These are phyloP conservation scores for Caenorhabditis sinica DNA, from an alignment of 2,888 invertebrate genomes.

Conservation along the genomic window DNA sequence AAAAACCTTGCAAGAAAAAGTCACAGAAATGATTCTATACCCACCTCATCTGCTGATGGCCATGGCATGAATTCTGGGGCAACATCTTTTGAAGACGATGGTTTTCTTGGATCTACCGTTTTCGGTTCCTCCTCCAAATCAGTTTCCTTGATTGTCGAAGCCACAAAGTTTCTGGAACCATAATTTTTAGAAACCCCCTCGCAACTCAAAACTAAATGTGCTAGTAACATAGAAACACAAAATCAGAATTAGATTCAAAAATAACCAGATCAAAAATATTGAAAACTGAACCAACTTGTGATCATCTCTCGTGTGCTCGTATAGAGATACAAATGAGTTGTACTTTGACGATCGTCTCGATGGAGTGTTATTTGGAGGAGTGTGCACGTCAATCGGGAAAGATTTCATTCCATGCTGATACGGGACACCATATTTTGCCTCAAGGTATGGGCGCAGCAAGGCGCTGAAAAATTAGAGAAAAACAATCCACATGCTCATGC, in stretches of 20 bases:
- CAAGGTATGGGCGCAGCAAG: constrained; percentile 66
- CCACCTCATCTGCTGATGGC: constrained; percentile 82
- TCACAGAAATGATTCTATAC: neutral
- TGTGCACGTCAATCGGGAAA: constrained; percentile 62
- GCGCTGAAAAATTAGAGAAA: constrained; percentile 55
- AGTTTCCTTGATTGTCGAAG: constrained; percentile 29
- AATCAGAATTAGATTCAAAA: neutral
- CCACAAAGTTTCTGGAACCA: constrained; percentile 24
- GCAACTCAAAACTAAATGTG: neutral
- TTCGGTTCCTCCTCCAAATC: constrained; percentile 12
- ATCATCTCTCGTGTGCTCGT: constrained; percentile 63
- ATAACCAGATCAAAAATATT: neutral
- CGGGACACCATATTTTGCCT: constrained; percentile 65
- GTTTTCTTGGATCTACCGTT: neutral
- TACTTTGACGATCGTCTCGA: constrained; percentile 52
- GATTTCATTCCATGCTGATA: constrained; percentile 61
- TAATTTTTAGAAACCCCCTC: neutral
- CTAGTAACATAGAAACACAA: constrained; percentile 20
- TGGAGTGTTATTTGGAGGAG: constrained; percentile 51
- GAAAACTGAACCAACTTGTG: constrained; percentile 60
- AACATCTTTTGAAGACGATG: constrained; percentile 21
- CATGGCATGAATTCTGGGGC: constrained; percentile 80
- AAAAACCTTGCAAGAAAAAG: neutral
- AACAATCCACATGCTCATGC: constrained; percentile 38
- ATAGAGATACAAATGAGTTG: constrained; percentile 62